Conservation (phyloP, 2,113 vertebrate genomes). For the Oryzias celebensis region DNA sequence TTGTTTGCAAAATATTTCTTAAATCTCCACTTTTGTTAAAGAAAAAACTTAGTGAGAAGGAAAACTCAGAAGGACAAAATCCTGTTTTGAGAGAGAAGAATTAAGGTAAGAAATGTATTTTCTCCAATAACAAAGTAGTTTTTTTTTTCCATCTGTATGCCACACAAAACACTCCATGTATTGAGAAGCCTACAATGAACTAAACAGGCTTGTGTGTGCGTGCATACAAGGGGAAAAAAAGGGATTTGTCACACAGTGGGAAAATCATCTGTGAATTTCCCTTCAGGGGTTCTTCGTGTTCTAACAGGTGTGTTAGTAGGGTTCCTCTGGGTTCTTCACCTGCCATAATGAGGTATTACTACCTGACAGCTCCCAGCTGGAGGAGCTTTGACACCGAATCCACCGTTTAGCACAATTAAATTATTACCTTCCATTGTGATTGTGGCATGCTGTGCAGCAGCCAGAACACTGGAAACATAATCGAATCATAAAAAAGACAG, state of each 20-base stretch:
- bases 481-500: conserved; percentile 52
- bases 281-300: conserved; percentile 70
- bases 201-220: background rate
- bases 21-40: background rate
- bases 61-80: no score
- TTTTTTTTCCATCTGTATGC: no score
- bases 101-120: no score
- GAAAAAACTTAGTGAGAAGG: no score
- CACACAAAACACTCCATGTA: no score
- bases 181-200: background rate
- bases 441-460: conserved; percentile 82
- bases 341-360: conserved; percentile 85
- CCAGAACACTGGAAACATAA: conserved; percentile 79
- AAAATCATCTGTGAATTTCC: conserved; percentile 61
- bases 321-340: conserved; percentile 85
- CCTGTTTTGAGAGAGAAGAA: no score
- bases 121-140: no score
- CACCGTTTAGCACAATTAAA: conserved; percentile 93
- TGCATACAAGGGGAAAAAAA: background rate
- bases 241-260: conserved; percentile 16
- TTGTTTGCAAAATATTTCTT: background rate
- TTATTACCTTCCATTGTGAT: conserved; percentile 92
- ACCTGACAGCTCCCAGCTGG: conserved; percentile 92
- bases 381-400: conserved; percentile 86
- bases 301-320: conserved; percentile 87